A percentile compares a stretch with the other conserved stretches of the same genome.
Conservation (phyloP, 2,113 vertebrate genomes). For the Dermatemys mawii region DNA sequence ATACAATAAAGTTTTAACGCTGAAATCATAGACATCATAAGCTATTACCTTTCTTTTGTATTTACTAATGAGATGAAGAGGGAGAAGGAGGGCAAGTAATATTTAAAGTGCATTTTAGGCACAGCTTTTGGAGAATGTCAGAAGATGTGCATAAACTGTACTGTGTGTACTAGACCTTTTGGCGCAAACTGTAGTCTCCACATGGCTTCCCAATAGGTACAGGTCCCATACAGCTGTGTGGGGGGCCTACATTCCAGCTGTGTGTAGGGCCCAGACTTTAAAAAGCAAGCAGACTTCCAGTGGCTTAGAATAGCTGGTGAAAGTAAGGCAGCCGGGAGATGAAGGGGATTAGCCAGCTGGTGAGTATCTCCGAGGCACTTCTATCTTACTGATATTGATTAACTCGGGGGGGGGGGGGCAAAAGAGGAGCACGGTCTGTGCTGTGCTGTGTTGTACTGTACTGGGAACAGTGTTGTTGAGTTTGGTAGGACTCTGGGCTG, state of each 20-base stretch:
- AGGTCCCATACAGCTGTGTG: neutral
- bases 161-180: neutral
- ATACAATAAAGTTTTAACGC: neutral
- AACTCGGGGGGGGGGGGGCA: neutral
- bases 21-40: slow-evolving; percentile 25
- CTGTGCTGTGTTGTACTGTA: too few species aligned
- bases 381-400: neutral
- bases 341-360: too few species aligned
- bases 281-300: neutral
- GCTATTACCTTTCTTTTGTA: neutral
- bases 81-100: neutral
- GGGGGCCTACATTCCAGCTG: neutral
- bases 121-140: neutral
- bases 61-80: neutral
- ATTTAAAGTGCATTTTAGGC: neutral
- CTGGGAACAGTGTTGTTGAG: neutral
- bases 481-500: neutral
- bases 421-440: neutral
- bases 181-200: neutral
- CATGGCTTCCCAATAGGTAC: neutral
- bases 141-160: neutral
- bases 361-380: neutral
- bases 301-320: neutral
- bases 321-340: neutral
- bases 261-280: neutral